These are phyloP conservation scores for Trididemnum miniatum DNA, from an alignment of 23 tunicate genomes.

Conservation along the genomic window DNA sequence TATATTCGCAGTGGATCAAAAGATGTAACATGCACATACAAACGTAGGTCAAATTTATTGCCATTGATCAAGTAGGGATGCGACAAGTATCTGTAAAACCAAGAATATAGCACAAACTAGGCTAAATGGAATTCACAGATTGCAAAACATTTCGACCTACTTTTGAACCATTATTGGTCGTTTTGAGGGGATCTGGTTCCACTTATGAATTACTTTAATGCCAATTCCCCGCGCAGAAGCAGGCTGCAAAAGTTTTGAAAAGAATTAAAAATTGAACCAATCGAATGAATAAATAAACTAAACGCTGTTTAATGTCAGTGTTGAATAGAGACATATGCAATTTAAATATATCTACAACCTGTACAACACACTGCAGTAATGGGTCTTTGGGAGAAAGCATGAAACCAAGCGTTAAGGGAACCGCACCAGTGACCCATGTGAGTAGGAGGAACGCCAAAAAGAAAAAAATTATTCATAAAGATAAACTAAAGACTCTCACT, in stretches of 20 bases:
- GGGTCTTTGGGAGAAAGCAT: too few relatives aligned
- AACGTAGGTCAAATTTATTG: constrained; percentile 84
- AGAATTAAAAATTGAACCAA: background rate
- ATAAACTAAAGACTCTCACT: too few relatives aligned
- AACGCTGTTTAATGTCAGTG: too few relatives aligned
- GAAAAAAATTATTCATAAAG: too few relatives aligned
- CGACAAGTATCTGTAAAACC: constrained; percentile 61
- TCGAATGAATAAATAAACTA: too few relatives aligned
- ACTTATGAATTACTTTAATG: constrained; percentile 79
- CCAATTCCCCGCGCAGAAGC: constrained; percentile 99
- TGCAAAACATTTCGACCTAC: too few relatives aligned
- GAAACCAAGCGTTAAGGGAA: too few relatives aligned
- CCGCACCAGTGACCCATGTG: too few relatives aligned
- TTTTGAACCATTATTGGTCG: constrained; percentile 91
- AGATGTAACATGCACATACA: constrained; percentile 93
- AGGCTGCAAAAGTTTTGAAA: constrained; percentile 44
- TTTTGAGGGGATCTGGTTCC: constrained; percentile 86
- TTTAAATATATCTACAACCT: too few relatives aligned
- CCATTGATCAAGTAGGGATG: constrained; percentile 93
- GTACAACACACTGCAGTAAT: too few relatives aligned
- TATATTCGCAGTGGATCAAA: constrained; percentile 93
- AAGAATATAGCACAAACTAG: background rate
- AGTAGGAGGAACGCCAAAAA: too few relatives aligned
- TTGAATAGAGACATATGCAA: too few relatives aligned
- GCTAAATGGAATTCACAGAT: background rate